Evolutionary conservation across 2,797 vertebrate species (phyloP).

Genomic region (Phaenicophaeus curvirostris): DNA sequence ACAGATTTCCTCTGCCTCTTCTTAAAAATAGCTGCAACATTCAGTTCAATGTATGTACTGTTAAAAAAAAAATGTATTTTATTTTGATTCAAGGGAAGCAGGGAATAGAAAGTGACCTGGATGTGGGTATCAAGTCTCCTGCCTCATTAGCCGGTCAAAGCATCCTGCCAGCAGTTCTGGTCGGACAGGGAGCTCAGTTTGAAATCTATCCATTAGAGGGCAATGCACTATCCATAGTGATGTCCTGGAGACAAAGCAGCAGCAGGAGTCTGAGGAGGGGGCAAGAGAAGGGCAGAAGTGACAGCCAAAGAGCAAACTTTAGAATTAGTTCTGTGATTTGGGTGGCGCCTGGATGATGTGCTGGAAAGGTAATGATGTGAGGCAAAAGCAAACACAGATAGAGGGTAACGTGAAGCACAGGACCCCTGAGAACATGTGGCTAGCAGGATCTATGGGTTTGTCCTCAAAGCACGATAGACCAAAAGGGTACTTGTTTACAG

Average conservation of each 20-base stretch:
- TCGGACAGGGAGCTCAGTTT: background rate
- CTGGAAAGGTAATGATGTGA: background rate
- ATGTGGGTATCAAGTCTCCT: background rate
- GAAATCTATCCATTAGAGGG: slow-evolving; percentile 57
- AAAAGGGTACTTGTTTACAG: background rate
- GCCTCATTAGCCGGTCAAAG: background rate
- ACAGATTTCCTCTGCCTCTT: slow-evolving; percentile 7
- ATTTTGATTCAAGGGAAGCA: background rate
- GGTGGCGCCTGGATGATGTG: background rate
- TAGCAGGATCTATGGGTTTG: background rate
- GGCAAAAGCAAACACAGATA: rapidly evolving
- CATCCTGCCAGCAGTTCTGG: background rate
- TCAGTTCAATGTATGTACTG: background rate
- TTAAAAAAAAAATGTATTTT: background rate
- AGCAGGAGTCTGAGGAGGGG: background rate
- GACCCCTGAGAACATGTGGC: background rate
- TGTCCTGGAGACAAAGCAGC: background rate
- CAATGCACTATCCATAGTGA: slow-evolving; percentile 31
- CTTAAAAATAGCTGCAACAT: slow-evolving; percentile 29
- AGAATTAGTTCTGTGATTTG: background rate
- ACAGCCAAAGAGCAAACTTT: background rate
- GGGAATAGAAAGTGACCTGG: background rate
- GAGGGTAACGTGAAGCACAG: rapidly evolving
- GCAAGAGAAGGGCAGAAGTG: background rate
- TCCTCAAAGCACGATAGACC: background rate